phyloP scores from a whole-genome alignment of 2,113 vertebrate genomes.

The Nothocercus julius region DNA sequence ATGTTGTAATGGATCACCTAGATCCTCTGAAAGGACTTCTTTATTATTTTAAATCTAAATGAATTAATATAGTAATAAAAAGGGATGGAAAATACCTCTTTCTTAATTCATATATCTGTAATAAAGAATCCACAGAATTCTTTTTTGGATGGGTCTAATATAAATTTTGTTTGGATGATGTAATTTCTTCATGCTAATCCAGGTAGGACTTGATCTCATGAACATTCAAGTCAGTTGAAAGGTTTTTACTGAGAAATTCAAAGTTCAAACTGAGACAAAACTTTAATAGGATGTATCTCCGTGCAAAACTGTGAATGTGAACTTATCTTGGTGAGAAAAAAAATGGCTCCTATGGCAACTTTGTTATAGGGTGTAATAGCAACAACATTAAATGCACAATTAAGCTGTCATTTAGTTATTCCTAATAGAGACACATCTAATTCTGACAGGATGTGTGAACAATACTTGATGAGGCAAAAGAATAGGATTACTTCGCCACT shows the following conservation, averaged over 20 bases:
- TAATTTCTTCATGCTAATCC: conserved; percentile 14
- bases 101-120: neutral
- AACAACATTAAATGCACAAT: neutral
- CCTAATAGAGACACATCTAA: neutral
- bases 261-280: neutral
- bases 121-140: conserved; percentile 25
- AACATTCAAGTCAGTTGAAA: neutral
- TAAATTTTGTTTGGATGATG: neutral
- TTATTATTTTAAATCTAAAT: conserved; percentile 61
- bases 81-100: neutral
- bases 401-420: neutral
- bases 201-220: neutral
- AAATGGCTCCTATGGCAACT: neutral
- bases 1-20: conserved; percentile 15
- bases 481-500: accelerated
- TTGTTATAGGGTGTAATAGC: neutral
- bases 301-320: neutral
- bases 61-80: conserved; percentile 56
- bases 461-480: neutral
- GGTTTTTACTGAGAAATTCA: neutral
- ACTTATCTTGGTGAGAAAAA: neutral
- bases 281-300: neutral
- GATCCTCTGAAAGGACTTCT: conserved; percentile 37
- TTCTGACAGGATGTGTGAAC: neutral
- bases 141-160: conserved; percentile 6